Conservation (phyloP, 2,888 invertebrate species). For the Leptopilina drosophilae region DNA sequence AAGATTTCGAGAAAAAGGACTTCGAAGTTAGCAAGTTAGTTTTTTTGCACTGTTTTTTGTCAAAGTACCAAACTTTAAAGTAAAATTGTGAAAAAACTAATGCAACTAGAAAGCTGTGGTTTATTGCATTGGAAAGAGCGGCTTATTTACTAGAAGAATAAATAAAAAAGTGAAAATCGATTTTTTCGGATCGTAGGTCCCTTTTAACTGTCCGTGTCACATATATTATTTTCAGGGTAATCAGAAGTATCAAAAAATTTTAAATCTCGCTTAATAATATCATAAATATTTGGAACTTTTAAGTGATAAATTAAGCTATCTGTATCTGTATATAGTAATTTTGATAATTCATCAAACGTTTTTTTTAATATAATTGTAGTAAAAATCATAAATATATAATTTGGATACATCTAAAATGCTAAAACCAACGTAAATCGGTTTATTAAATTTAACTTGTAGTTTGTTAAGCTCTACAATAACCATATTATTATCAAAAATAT, state of each 20-base stretch:
- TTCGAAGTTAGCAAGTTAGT: no score
- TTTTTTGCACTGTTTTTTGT: no score
- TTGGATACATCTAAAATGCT: slow-evolving; percentile 73
- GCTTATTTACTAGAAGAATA: no score
- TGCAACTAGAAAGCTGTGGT: no score
- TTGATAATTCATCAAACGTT: slow-evolving; percentile 42
- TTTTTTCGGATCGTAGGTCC: no score
- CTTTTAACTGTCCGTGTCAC: no score
- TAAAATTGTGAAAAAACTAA: no score
- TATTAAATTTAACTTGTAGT: slow-evolving; percentile 63
- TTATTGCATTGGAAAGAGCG: no score
- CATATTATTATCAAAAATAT: slow-evolving; percentile 69
- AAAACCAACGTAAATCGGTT: slow-evolving; percentile 74
- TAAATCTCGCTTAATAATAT: slow-evolving; percentile 30
- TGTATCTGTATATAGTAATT: slow-evolving; percentile 65
- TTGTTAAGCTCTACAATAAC: slow-evolving; percentile 68
- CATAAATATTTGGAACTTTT: slow-evolving; percentile 60
- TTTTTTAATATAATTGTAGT: slow-evolving; percentile 68
- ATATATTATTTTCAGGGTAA: no score
- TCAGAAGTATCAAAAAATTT: slow-evolving; percentile 53
- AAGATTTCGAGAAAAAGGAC: no score
- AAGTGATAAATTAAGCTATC: slow-evolving; percentile 66
- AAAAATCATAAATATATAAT: slow-evolving; percentile 72
- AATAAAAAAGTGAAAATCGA: no score
- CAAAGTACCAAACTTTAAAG: no score